Percentiles rank a stretch among this genome's conserved stretches.
These are phyloP conservation scores for Trachops cirrhosus DNA, from an alignment of 2,797 vertebrate genomes.

Conservation along the genomic window DNA sequence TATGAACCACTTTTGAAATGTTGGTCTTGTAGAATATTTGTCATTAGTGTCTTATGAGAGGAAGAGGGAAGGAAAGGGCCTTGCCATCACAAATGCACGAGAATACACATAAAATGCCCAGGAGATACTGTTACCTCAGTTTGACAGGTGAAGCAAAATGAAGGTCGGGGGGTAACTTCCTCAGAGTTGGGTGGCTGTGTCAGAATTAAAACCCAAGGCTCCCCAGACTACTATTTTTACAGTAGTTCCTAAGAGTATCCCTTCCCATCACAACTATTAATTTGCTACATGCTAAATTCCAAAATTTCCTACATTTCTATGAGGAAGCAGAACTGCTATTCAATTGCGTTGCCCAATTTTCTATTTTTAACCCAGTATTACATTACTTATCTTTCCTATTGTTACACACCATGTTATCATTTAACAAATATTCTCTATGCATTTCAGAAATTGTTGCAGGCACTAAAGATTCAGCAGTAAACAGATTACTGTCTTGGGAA, in stretches of 20 bases:
- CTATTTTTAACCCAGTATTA: slow-evolving; percentile 23
- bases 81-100: neutral
- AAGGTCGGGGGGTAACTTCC: neutral
- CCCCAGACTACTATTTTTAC: neutral
- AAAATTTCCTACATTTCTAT: neutral
- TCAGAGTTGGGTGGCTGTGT: neutral
- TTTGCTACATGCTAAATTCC: neutral
- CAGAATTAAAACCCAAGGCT: slow-evolving; percentile 12
- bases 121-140: neutral
- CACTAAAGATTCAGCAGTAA: neutral
- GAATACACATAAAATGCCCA: neutral
- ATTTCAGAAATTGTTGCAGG: neutral
- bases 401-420: neutral
- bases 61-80: neutral
- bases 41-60: neutral
- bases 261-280: neutral
- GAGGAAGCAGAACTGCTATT: neutral
- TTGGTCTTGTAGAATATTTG: neutral
- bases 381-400: neutral
- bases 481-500: neutral
- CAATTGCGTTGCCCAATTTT: neutral
- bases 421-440: slow-evolving; percentile 20
- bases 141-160: neutral
- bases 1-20: slow-evolving; percentile 26
- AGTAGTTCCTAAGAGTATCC: neutral